Evolutionary conservation across 1,140 invertebrate genomes (phyloP).

Genomic region (Tetragnatha versicolor): DNA sequence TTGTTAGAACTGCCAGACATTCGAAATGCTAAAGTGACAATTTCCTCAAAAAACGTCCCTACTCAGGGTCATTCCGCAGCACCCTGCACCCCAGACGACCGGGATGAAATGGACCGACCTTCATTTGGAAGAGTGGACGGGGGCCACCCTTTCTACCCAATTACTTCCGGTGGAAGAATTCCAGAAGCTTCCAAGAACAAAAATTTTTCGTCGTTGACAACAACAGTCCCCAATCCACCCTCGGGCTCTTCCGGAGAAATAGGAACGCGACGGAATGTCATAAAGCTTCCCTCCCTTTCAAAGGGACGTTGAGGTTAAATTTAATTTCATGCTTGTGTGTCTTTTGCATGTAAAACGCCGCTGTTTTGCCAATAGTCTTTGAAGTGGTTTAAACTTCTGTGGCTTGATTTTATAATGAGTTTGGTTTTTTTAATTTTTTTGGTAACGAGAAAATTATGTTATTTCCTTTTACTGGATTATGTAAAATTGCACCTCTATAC

Average conservation of each 20-base stretch:
- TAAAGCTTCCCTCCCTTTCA: neutral
- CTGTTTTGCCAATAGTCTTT: too few relatives aligned
- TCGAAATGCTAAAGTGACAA: neutral
- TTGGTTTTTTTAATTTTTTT: too few relatives aligned
- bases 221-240: neutral
- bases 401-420: too few relatives aligned
- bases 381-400: too few relatives aligned
- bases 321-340: neutral
- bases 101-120: neutral
- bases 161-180: slow-evolving; percentile 27
- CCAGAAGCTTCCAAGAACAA: neutral
- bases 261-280: slow-evolving; percentile 2
- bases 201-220: neutral
- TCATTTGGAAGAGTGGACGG: slow-evolving; percentile 14
- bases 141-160: slow-evolving; percentile 16
- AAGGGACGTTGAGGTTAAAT: neutral
- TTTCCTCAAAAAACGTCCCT: neutral
- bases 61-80: neutral
- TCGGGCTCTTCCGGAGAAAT: neutral
- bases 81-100: neutral
- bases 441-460: too few relatives aligned
- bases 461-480: too few relatives aligned
- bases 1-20: neutral
- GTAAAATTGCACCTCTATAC: too few relatives aligned
- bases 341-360: too few relatives aligned